These are phyloP conservation scores for Parus major DNA, from an alignment of 2,113 vertebrate genomes.

Conservation along the genomic window DNA sequence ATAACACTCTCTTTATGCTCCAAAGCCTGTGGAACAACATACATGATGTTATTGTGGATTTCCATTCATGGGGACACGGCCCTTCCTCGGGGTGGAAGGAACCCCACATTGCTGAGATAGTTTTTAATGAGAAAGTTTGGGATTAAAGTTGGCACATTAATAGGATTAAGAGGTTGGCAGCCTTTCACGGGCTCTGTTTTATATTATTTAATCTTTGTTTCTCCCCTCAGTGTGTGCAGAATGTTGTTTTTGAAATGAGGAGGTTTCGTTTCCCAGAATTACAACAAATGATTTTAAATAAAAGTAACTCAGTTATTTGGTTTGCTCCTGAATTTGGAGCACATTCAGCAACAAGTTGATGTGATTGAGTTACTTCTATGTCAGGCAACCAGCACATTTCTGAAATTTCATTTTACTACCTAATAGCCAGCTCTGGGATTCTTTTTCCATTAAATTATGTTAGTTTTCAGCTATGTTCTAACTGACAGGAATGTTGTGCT, in stretches of 20 bases:
- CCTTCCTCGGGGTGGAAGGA: neutral
- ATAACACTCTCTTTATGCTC: conserved; percentile 42
- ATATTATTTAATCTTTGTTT: neutral
- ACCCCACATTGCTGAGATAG: neutral
- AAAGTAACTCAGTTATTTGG: neutral
- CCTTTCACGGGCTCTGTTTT: neutral
- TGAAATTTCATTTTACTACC: neutral
- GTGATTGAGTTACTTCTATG: neutral
- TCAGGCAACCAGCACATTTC: neutral
- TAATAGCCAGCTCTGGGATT: neutral
- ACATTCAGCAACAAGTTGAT: neutral
- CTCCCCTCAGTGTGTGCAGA: neutral
- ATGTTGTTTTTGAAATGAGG: neutral
- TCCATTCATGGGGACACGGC: neutral
- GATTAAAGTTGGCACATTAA: conserved; percentile 32
- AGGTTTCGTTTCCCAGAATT: neutral
- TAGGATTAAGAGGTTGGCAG: conserved; percentile 44
- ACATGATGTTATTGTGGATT: conserved; percentile 31
- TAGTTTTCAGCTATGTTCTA: neutral
- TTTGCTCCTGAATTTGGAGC: neutral
- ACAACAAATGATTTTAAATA: neutral
- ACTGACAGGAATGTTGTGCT: neutral
- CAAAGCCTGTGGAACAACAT: neutral
- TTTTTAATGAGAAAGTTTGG: conserved; percentile 29
- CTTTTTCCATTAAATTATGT: neutral